phyloP scores from a whole-genome alignment of 2,888 invertebrate species.

The Mesorhabditis spiculigera region DNA sequence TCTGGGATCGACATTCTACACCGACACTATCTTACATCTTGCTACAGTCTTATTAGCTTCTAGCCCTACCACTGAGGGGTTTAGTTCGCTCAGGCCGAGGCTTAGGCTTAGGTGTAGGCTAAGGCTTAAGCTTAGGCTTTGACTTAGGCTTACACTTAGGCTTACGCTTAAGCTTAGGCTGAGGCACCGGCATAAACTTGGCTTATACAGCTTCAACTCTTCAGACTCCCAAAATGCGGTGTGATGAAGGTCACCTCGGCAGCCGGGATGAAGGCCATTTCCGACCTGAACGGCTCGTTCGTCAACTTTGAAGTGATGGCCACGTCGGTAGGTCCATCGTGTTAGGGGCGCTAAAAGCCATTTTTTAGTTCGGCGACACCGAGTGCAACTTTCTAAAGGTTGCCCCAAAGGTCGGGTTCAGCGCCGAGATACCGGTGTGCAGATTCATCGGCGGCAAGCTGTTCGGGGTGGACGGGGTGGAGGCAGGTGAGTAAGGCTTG shows the following conservation, averaged over 20 bases:
- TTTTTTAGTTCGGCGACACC: not conserved
- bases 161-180: not conserved
- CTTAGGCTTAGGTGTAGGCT: too few relatives aligned
- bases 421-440: not conserved
- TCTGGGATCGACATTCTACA: too few relatives aligned
- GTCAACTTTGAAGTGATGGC: not conserved
- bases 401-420: not conserved
- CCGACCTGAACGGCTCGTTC: not conserved
- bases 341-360: not conserved
- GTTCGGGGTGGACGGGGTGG: constrained; percentile 5
- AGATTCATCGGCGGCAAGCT: not conserved
- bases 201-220: not conserved
- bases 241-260: not conserved
- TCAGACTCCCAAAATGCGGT: not conserved
- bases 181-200: too few relatives aligned
- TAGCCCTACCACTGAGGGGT: too few relatives aligned
- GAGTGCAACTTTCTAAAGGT: not conserved
- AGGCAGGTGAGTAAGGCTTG: not conserved
- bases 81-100: too few relatives aligned
- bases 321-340: not conserved
- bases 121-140: too few relatives aligned
- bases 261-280: constrained; percentile 3
- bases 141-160: too few relatives aligned
- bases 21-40: too few relatives aligned
- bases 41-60: too few relatives aligned